These are phyloP conservation scores for Sorex araneus DNA, from an alignment of 2,113 vertebrate species.

Conservation along the genomic window DNA sequence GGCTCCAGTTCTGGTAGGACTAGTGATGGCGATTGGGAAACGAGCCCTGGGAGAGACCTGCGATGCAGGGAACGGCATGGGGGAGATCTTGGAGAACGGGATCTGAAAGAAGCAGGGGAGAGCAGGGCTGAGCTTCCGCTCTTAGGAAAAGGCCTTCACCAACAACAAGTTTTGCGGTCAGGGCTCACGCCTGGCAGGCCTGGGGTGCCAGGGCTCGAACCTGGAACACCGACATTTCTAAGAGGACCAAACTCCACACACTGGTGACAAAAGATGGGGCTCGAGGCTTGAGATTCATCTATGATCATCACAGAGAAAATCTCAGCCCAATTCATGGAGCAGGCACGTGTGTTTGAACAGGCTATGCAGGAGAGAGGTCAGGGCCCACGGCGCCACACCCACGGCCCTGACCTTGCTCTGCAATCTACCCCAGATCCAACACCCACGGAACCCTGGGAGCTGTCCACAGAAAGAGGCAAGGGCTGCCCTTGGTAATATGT, in stretches of 20 bases:
- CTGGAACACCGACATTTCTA: too few relatives aligned
- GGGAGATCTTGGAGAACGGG: constrained; percentile 93
- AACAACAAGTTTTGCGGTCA: neutral
- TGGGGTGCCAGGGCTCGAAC: too few relatives aligned
- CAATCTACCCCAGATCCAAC: neutral
- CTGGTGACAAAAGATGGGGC: too few relatives aligned
- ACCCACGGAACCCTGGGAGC: neutral
- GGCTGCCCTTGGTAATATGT: neutral
- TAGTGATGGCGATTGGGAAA: constrained; percentile 90
- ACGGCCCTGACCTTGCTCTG: too few relatives aligned
- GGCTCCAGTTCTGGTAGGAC: constrained; percentile 94
- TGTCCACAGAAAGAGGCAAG: neutral
- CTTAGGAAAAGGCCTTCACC: constrained; percentile 9
- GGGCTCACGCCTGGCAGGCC: too few relatives aligned
- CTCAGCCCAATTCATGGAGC: too few relatives aligned
- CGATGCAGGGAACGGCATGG: constrained; percentile 90
- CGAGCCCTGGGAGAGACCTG: constrained; percentile 94
- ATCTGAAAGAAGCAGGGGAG: constrained; percentile 90
- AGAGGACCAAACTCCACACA: too few relatives aligned
- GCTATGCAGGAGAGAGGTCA: too few relatives aligned
- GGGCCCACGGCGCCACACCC: too few relatives aligned
- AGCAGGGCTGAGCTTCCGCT: constrained; percentile 62
- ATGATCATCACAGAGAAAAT: too few relatives aligned
- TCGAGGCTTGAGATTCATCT: too few relatives aligned
- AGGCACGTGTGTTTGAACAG: too few relatives aligned